phyloP scores from a whole-genome alignment of 2,797 vertebrate genomes.

The Coilia nasus region DNA sequence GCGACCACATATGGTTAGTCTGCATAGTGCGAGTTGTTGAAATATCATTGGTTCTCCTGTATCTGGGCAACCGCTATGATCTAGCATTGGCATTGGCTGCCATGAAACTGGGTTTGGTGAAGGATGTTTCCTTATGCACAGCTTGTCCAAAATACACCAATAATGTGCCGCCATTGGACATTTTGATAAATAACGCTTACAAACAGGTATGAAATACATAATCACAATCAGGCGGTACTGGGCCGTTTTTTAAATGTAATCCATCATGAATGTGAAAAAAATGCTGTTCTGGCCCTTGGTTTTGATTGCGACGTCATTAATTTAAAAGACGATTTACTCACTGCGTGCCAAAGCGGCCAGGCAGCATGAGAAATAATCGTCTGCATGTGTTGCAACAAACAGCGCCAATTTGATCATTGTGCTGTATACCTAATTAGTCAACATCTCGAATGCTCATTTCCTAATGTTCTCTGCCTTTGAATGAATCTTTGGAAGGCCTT shows the following conservation, averaged over 20 bases:
- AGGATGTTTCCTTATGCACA: not conserved
- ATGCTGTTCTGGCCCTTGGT: not conserved
- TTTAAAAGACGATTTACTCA: too few species aligned
- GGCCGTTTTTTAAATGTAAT: not conserved
- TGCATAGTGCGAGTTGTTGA: conserved; percentile 76
- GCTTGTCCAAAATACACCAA: not conserved
- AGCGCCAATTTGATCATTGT: not conserved
- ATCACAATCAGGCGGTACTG: not conserved
- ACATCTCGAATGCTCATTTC: not conserved
- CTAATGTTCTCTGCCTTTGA: not conserved
- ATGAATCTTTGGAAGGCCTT: too few species aligned
- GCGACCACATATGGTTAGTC: conserved; percentile 77
- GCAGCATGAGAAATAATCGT: not conserved
- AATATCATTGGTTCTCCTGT: conserved; percentile 80
- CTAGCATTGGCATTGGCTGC: conserved; percentile 8
- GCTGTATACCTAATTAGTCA: not conserved
- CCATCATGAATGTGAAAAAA: not conserved
- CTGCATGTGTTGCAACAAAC: too few species aligned
- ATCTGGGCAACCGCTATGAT: conserved; percentile 80
- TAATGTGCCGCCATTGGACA: not conserved
- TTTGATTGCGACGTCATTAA: too few species aligned
- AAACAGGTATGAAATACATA: not conserved
- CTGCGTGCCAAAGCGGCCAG: too few species aligned
- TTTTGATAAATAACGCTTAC: not conserved
- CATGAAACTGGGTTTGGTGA: conserved; percentile 3